Conservation (phyloP, 2,797 vertebrate genomes). For the Sebastolobus alascanus region DNA sequence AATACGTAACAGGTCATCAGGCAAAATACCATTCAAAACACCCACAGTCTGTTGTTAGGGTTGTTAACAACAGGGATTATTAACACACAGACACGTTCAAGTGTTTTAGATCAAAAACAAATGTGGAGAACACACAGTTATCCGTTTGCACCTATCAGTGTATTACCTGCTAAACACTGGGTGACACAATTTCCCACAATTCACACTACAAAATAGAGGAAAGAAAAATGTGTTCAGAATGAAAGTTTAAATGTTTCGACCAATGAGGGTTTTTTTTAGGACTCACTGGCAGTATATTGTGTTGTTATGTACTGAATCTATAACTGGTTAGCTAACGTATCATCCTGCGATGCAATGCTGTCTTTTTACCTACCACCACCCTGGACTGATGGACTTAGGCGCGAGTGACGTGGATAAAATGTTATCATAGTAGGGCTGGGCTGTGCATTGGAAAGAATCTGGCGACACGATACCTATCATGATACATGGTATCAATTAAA, state of each 20-base stretch:
- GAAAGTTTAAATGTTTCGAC: neutral
- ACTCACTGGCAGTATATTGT: neutral
- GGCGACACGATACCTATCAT: too few relatives aligned
- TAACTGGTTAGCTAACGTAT: neutral
- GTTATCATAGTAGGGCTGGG: too few relatives aligned
- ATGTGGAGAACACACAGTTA: slow-evolving; percentile 36
- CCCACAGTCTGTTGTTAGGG: slow-evolving; percentile 53
- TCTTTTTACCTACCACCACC: neutral
- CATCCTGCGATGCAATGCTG: neutral
- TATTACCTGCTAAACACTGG: slow-evolving; percentile 75
- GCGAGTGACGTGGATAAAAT: neutral
- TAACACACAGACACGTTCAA: slow-evolving; percentile 36
- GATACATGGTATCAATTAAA: too few relatives aligned
- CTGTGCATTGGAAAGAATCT: too few relatives aligned
- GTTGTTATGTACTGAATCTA: neutral
- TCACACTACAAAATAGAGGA: slow-evolving; percentile 75
- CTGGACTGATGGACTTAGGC: neutral
- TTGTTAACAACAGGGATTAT: slow-evolving; percentile 38
- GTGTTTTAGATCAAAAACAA: slow-evolving; percentile 38
- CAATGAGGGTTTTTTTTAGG: neutral
- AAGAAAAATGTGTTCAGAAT: slow-evolving; percentile 41
- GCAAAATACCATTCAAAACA: slow-evolving; percentile 60
- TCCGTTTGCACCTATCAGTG: slow-evolving; percentile 17
- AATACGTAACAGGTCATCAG: slow-evolving; percentile 57
- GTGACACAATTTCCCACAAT: slow-evolving; percentile 75